Conservation (phyloP, 2,888 invertebrate species). For the Drosophila meridiana region DNA sequence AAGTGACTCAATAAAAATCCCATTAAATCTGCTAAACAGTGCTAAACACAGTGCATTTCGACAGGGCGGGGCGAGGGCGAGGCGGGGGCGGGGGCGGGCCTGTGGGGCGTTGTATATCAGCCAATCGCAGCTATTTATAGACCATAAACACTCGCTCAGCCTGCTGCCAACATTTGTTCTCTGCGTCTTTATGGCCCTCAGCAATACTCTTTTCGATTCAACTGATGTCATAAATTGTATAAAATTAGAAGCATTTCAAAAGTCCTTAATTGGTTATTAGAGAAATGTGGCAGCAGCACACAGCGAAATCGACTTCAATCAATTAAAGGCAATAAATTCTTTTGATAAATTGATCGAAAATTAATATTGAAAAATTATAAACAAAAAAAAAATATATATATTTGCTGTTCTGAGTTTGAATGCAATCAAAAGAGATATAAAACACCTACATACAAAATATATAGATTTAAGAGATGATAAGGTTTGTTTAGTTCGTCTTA, state of each 20-base stretch:
- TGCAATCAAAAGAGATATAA: no score
- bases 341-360: conserved; percentile 31
- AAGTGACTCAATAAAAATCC: conserved; percentile 68
- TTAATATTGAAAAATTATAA: neutral
- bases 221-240: conserved; percentile 46
- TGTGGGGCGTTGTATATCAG: conserved; percentile 16
- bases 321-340: conserved; percentile 3
- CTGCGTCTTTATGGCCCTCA: conserved; percentile 19
- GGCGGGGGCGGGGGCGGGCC: neutral
- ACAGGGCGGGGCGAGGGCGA: neutral
- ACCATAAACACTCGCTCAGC: conserved; percentile 39
- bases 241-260: conserved; percentile 21
- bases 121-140: conserved; percentile 56
- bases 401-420: no score
- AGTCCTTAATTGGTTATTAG: conserved; percentile 30
- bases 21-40: conserved; percentile 56
- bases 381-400: no score
- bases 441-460: no score
- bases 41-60: conserved; percentile 58
- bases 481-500: no score
- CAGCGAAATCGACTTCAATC: neutral
- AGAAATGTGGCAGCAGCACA: neutral
- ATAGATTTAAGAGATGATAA: no score
- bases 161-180: conserved; percentile 20
- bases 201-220: neutral